phyloP scores from a whole-genome alignment of 2,797 vertebrate genomes.

The Sphenodon punctatus region DNA sequence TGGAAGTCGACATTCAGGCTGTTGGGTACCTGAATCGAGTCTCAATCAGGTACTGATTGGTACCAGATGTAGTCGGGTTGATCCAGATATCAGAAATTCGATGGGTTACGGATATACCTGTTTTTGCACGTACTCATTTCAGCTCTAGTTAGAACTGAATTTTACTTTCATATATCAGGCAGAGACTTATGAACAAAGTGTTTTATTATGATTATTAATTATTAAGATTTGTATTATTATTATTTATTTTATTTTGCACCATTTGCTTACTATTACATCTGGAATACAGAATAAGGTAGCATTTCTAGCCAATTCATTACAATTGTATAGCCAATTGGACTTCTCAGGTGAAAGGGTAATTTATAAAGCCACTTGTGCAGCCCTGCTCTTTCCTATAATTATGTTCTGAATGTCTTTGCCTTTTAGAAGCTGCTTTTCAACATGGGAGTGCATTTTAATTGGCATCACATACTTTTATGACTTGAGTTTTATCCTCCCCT shows the following conservation, averaged over 20 bases:
- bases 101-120: too few relatives aligned
- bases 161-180: not conserved
- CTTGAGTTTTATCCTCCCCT: conserved; percentile 33
- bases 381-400: conserved; percentile 12
- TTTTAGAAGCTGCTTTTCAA: conserved; percentile 43
- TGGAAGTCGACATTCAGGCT: too few relatives aligned
- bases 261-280: not conserved
- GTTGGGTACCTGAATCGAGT: too few relatives aligned
- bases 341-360: conserved; percentile 19
- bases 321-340: not conserved
- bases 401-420: conserved; percentile 43
- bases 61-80: too few relatives aligned
- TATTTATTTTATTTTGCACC: not conserved
- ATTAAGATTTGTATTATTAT: too few relatives aligned
- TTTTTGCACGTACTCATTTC: not conserved
- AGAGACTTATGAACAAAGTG: too few relatives aligned
- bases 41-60: too few relatives aligned
- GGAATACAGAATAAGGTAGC: not conserved
- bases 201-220: too few relatives aligned
- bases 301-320: not conserved
- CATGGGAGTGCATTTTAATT: conserved; percentile 66
- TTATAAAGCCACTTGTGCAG: conserved; percentile 14
- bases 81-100: too few relatives aligned
- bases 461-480: conserved; percentile 42
- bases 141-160: not conserved